A percentile compares a stretch with the other conserved stretches of the same genome.
These are phyloP conservation scores for Pelobates cultripes DNA, from an alignment of 2,797 vertebrate genomes.

Conservation along the genomic window DNA sequence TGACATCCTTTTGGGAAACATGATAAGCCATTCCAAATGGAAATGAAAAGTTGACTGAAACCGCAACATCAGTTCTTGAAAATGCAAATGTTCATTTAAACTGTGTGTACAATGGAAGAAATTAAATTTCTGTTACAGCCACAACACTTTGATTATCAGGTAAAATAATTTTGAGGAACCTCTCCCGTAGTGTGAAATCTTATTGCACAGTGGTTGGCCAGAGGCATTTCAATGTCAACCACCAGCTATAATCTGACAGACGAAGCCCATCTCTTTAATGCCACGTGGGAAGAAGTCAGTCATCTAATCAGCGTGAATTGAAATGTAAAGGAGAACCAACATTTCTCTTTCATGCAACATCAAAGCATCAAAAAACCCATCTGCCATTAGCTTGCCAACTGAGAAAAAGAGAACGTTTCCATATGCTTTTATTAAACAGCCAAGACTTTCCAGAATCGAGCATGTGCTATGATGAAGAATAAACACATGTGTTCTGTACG, in stretches of 20 bases:
- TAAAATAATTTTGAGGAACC: neutral
- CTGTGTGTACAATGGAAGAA: too few species aligned
- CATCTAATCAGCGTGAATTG: constrained; percentile 19
- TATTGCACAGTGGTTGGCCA: constrained; percentile 13
- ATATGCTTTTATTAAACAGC: neutral
- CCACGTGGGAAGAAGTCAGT: constrained; percentile 3
- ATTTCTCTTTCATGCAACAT: constrained; percentile 48
- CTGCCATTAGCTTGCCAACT: constrained; percentile 30
- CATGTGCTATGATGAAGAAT: neutral
- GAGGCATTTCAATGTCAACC: constrained; percentile 22
- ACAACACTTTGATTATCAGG: neutral
- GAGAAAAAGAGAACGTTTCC: constrained; percentile 8
- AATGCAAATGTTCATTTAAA: neutral
- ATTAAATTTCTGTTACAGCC: neutral
- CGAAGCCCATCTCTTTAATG: constrained; percentile 37
- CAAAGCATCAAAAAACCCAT: constrained; percentile 48
- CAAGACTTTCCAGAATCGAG: constrained; percentile 20
- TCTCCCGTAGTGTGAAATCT: neutral
- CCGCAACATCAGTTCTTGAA: neutral
- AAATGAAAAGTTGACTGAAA: neutral
- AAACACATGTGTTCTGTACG: neutral
- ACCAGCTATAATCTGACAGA: constrained; percentile 36
- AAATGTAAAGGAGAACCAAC: constrained; percentile 23
- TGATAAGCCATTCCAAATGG: neutral
- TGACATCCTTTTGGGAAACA: neutral